Conservation (phyloP, 2,797 vertebrate genomes). For the Eleutherodactylus coqui region DNA sequence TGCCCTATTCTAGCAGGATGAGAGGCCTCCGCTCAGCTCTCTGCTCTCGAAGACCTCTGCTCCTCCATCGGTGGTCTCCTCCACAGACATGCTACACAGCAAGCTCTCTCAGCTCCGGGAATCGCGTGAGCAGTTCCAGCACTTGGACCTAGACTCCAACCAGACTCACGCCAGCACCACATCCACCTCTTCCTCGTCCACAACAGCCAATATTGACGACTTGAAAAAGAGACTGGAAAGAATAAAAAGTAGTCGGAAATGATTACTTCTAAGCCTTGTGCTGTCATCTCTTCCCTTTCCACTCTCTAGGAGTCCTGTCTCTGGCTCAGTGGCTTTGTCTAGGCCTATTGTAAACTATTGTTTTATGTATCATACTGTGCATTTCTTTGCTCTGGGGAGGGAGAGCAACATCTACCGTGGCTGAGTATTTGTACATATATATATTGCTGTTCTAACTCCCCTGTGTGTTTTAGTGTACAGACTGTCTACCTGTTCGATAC, state of each 20-base stretch:
- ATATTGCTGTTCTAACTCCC: constrained; percentile 77
- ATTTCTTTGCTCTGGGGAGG: constrained; percentile 69
- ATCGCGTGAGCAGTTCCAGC: constrained; percentile 91
- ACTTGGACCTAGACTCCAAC: constrained; percentile 84
- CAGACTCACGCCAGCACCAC: constrained; percentile 81
- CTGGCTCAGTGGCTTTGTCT: constrained; percentile 72
- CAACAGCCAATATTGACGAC: constrained; percentile 92
- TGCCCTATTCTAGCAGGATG: constrained; percentile 73
- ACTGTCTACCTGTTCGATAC: constrained; percentile 68
- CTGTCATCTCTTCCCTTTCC: constrained; percentile 72
- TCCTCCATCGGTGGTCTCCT: constrained; percentile 87
- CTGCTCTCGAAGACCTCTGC: constrained; percentile 88
- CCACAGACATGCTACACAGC: constrained; percentile 97
- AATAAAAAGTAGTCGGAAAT: constrained; percentile 98
- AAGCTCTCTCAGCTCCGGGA: constrained; percentile 97
- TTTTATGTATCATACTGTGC: constrained; percentile 78
- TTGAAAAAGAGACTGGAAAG: constrained; percentile 98
- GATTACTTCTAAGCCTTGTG: constrained; percentile 62
- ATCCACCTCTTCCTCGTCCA: constrained; percentile 74
- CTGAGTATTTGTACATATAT: constrained; percentile 84
- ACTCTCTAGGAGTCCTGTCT: constrained; percentile 73
- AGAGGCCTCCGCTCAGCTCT: constrained; percentile 83
- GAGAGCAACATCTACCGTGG: constrained; percentile 69
- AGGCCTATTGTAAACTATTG: constrained; percentile 76
- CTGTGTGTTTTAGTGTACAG: constrained; percentile 81